Conservation (phyloP, 2,797 vertebrate genomes). For the Sphenodon punctatus region DNA sequence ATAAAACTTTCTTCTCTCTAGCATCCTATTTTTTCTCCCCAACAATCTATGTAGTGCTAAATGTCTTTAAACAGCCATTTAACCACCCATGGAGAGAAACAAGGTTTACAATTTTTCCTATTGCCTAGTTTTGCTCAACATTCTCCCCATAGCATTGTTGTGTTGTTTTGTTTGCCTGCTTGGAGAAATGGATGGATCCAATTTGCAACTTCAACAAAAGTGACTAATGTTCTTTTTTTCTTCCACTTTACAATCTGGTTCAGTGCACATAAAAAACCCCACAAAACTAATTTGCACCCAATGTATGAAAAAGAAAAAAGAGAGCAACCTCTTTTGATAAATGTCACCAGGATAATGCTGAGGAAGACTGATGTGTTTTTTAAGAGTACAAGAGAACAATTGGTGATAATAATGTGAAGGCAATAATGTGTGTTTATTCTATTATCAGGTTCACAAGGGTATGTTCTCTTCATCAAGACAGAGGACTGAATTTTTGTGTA, state of each 20-base stretch:
- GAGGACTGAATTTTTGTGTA: neutral
- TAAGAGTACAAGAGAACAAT: slow-evolving; percentile 26
- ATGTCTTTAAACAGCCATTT: slow-evolving; percentile 62
- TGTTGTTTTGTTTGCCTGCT: slow-evolving; percentile 56
- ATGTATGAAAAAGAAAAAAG: neutral
- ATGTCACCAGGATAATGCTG: slow-evolving; percentile 6
- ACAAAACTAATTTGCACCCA: slow-evolving; percentile 5
- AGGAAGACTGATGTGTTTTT: slow-evolving; percentile 11
- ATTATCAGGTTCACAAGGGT: neutral
- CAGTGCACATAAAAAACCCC: slow-evolving; percentile 28
- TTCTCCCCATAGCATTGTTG: slow-evolving; percentile 40
- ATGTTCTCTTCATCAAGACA: neutral
- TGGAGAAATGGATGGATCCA: slow-evolving; percentile 60
- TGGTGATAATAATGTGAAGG: neutral
- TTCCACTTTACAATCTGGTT: slow-evolving; percentile 21
- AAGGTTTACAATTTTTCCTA: slow-evolving; percentile 56
- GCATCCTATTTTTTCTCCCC: neutral
- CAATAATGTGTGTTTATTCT: neutral
- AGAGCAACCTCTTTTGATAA: neutral
- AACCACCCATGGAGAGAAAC: slow-evolving; percentile 59
- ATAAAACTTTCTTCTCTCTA: neutral
- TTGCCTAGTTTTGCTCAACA: neutral
- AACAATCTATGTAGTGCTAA: slow-evolving; percentile 28
- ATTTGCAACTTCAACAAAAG: slow-evolving; percentile 45
- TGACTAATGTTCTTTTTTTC: slow-evolving; percentile 25